Evolutionary conservation across 1,140 invertebrate genomes (phyloP), one percentile per base, ranked within the genome.

Genomic region (Pogonomyrmex californicus): DNA sequence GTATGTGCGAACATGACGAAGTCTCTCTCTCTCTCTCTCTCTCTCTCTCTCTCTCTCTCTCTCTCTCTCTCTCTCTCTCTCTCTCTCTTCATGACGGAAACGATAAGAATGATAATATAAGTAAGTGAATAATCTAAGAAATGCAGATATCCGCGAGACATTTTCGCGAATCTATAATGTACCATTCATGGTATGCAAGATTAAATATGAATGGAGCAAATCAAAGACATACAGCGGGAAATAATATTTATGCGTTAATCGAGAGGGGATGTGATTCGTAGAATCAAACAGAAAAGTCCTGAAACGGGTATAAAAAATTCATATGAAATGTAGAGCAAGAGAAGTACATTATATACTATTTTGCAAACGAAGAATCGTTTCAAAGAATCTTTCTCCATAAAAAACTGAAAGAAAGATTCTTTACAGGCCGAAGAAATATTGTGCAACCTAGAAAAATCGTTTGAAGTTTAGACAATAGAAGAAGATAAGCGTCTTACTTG

Each of bases 1-100:
- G 54, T 83, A 75, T 75, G 68, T 83, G 79, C 41, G 79, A 83
- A 73, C 33, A 60, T 44, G 44, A 58, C 36, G 30, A 70, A 70
- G 38, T n/a, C n/a, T n/a, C n/a, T n/a, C n/a, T n/a, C n/a, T n/a
- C n/a, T n/a, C n/a, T n/a, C n/a, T n/a, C n/a, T n/a, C n/a, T n/a
- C n/a, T n/a, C n/a, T n/a, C n/a, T n/a, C n/a, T n/a, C n/a, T n/a
- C n/a, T n/a, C n/a, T n/a, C n/a, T n/a, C n/a, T n/a, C n/a, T n/a
- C n/a, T n/a, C n/a, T n/a, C n/a, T n/a, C n/a, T n/a, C n/a, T n/a
- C n/a, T n/a, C n/a, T n/a, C n/a, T n/a, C n/a, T n/a, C n/a, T n/a
- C n/a, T n/a, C 14, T 41, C 23, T 23, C 23, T 23, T 23, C 0
- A 60, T 23, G 41, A 83, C 30, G 60, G 51, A 70, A 70, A 58